Base-by-base conservation (phyloP, 1,140 invertebrate genomes). In the Heliconius congener region DNA sequence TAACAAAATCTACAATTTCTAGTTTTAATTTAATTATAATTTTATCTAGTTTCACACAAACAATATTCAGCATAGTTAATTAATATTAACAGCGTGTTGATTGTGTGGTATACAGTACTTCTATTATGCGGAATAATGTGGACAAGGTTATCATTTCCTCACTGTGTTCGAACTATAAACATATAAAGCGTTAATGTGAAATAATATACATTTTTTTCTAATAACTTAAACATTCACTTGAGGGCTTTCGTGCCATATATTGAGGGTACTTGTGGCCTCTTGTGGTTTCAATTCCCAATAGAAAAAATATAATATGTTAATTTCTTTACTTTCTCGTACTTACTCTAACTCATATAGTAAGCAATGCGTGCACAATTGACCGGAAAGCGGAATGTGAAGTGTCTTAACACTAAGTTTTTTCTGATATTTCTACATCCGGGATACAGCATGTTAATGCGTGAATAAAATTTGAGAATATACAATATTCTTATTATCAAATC, bases 41-140 rank as follows among this genome's bases (percentile, higher is more conserved):
- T 66, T 66, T 66, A 30, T 66, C 60, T 66, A 30, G 9, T 13
- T 30, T 30, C 23, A 60, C 4, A 30, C 27, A 18, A 66, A 66
- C 60, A 66, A 66, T 66, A 66, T 66, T 60, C 57, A 23, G 8
- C 8, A 3, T 3, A 60, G 55, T 60, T 66, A 66, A 66, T 66
- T 30, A 30, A 66, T 66, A 72, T 39, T 72, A 39, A 72, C 74
- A 55, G 71, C 23, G 57, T 60, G 57, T 60, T 60, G 57, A 60
- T 60, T 60, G n/a, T 60, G 57, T 60, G 57, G 57, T 60, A 60
- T 46, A 60, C 60, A 66, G 27, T 66, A 66, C 3, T 66, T 27
- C 19, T 66, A 66, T 30, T 30, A 23, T 30, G 23, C 60, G 13
- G 1, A 66, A 66, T 66, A 30, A 66, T 66, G 60, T 66, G 60